Evolutionary conservation across 2,797 vertebrate species (phyloP).

Genomic region (Garrulus glandarius): DNA sequence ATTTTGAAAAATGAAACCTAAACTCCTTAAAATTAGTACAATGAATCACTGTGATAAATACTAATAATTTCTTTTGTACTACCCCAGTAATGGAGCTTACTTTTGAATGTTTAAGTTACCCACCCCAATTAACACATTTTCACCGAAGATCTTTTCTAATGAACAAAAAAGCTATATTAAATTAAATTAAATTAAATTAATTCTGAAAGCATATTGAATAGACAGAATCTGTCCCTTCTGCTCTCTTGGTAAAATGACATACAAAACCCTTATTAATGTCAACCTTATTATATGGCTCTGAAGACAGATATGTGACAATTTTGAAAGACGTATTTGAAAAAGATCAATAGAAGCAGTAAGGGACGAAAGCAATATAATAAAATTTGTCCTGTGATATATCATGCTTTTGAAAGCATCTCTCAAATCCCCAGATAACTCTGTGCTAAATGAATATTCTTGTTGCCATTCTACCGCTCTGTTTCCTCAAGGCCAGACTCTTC

Average conservation of each 20-base stretch:
- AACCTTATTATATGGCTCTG: background rate
- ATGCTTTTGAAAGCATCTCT: background rate
- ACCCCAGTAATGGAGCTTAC: background rate
- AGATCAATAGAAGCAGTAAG: conserved; percentile 38
- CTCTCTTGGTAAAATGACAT: background rate
- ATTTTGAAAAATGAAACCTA: conserved; percentile 16
- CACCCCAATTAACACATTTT: background rate
- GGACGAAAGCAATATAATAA: background rate
- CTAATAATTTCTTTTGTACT: conserved; percentile 43
- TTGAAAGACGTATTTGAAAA: background rate
- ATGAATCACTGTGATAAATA: conserved; percentile 62
- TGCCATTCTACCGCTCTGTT: conserved; percentile 2
- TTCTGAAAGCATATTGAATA: background rate
- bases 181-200: background rate
- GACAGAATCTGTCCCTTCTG: background rate
- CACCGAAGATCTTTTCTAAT: background rate
- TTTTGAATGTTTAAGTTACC: conserved; percentile 31
- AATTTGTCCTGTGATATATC: background rate
- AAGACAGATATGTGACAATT: background rate
- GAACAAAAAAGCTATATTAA: background rate
- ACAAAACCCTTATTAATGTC: background rate
- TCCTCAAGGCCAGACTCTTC: background rate
- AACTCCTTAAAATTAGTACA: conserved; percentile 11
- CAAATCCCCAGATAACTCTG: background rate
- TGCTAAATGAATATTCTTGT: background rate